Conservation (phyloP, 2,113 vertebrate genomes). For the Mus musculus region DNA sequence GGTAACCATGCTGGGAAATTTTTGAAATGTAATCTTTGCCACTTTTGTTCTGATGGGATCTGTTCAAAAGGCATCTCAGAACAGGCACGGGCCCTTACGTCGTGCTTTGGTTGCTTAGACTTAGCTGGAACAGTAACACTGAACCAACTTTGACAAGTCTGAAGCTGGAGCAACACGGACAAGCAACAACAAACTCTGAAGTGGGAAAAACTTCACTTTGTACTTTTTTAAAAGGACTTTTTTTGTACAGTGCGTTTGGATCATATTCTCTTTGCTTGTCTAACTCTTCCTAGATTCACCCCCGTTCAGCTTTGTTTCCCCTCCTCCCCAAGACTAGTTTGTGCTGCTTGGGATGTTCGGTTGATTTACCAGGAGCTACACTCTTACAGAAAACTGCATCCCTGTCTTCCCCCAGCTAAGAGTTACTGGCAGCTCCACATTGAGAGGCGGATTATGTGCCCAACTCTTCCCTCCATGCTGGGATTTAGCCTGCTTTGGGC, state of each 20-base stretch:
- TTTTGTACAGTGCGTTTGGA: not conserved
- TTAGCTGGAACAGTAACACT: not conserved
- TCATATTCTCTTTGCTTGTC: too few relatives aligned
- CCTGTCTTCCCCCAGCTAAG: not conserved
- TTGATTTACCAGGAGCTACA: not conserved
- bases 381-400: not conserved
- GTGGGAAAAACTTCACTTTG: not conserved
- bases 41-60: not conserved
- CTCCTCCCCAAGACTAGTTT: not conserved
- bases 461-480: not conserved
- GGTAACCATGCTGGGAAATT: not conserved
- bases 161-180: not conserved
- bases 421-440: not conserved
- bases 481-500: not conserved
- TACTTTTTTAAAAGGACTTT: not conserved
- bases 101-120: not conserved
- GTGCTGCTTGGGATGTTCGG: not conserved
- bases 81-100: not conserved
- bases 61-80: not conserved
- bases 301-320: not conserved
- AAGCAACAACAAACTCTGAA: not conserved
- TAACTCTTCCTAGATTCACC: not conserved
- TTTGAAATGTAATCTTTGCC: not conserved
- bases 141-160: not conserved
- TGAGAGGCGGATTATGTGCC: not conserved